Evolutionary conservation across 1,140 invertebrate genomes (phyloP).

Genomic region (Drosophila equinoxialis): DNA sequence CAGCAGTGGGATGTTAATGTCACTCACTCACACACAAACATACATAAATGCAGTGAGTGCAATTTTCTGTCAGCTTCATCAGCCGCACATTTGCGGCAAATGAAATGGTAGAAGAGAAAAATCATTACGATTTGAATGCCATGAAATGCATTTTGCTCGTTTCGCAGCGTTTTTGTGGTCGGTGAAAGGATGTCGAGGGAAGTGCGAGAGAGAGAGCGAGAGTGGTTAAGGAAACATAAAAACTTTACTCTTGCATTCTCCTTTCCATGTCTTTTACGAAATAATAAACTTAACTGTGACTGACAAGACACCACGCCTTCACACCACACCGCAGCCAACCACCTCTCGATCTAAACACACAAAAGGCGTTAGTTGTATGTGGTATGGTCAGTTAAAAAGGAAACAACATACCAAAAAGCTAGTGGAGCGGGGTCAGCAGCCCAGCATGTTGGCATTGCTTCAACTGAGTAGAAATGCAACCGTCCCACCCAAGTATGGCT

Average conservation of each 20-base stretch:
- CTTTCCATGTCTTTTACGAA: slow-evolving; percentile 10
- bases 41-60: slow-evolving; percentile 36
- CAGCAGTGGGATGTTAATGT: slow-evolving; percentile 27
- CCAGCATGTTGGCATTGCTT: background rate
- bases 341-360: slow-evolving; percentile 27
- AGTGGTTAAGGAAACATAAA: background rate
- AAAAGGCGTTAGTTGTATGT: slow-evolving; percentile 49
- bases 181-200: background rate
- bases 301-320: slow-evolving; percentile 12
- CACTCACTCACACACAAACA: slow-evolving; percentile 30
- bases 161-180: slow-evolving; percentile 20
- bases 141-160: slow-evolving; percentile 54
- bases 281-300: slow-evolving; percentile 22
- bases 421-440: background rate
- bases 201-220: background rate
- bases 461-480: too few relatives aligned
- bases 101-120: slow-evolving; percentile 61
- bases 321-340: background rate
- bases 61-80: slow-evolving; percentile 52
- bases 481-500: background rate
- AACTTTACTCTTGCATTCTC: slow-evolving; percentile 4
- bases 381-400: slow-evolving; percentile 34
- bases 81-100: slow-evolving; percentile 58
- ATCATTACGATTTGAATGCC: slow-evolving; percentile 70
- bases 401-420: slow-evolving; percentile 4